Evolutionary conservation across 2,113 vertebrate genomes (phyloP).

Genomic region (Gorsachius goisagi): DNA sequence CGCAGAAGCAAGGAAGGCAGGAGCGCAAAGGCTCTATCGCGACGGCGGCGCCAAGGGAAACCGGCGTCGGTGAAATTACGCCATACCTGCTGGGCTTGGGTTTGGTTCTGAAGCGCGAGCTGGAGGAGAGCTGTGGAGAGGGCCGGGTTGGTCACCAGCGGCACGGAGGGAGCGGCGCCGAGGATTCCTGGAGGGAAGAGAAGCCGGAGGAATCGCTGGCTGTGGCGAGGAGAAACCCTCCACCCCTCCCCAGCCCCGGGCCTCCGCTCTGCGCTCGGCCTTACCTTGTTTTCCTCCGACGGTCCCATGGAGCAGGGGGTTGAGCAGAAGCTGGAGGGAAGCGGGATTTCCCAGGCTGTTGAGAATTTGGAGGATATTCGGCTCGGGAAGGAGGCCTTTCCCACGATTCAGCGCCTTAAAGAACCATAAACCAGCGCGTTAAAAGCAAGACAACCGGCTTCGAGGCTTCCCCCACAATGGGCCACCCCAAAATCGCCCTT

Average conservation of each 20-base stretch:
- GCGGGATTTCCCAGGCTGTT: conserved; percentile 85
- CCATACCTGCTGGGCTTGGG: conserved; percentile 84
- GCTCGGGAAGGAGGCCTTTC: conserved; percentile 92
- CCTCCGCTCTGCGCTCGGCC: accelerated
- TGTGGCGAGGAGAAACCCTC: neutral
- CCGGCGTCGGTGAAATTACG: accelerated
- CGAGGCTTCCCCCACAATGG: accelerated
- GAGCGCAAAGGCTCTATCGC: neutral
- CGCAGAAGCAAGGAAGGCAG: neutral
- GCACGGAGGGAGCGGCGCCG: conserved; percentile 82
- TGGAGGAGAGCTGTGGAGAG: conserved; percentile 87
- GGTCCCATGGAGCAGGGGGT: conserved; percentile 77
- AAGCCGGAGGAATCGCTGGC: neutral
- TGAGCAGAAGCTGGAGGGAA: conserved; percentile 88
- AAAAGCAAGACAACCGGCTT: neutral
- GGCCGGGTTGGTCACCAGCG: conserved; percentile 81
- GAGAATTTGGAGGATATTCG: conserved; percentile 87
- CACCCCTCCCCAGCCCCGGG: too few species aligned
- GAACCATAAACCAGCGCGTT: neutral
- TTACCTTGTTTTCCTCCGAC: conserved; percentile 84
- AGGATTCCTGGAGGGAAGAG: conserved; percentile 80
- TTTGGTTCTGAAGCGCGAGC: conserved; percentile 86
- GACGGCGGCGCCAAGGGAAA: neutral
- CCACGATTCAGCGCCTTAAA: conserved; percentile 86
- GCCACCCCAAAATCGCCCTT: neutral